Evolutionary conservation across 2,888 invertebrate species (phyloP).

Genomic region (Scaptodrosophila latifasciaeformis): DNA sequence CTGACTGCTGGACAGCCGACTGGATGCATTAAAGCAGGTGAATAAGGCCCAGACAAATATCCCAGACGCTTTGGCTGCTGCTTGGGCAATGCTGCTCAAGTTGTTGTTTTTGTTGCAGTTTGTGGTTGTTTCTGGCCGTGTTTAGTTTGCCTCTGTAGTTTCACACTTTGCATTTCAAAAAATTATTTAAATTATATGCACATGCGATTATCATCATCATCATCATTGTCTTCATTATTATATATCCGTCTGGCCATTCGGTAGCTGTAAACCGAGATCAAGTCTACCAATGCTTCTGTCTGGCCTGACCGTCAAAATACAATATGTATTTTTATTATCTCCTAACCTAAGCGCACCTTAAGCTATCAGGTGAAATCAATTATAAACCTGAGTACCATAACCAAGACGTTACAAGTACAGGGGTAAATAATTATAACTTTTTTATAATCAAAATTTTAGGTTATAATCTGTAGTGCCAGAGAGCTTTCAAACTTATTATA

Average conservation of each 20-base stretch:
- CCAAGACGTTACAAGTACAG: too few species aligned
- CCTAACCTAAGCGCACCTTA: too few species aligned
- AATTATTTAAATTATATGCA: conserved; percentile 69
- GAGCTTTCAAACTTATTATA: too few species aligned
- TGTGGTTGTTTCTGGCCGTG: conserved; percentile 16
- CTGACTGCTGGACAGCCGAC: conserved; percentile 12
- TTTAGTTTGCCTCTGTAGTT: conserved; percentile 46
- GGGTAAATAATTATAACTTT: too few species aligned
- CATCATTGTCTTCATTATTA: conserved; percentile 11
- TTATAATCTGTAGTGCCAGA: too few species aligned
- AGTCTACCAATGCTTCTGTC: conserved; percentile 33
- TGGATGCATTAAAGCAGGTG: conserved; percentile 49
- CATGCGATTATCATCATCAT: conserved; percentile 32
- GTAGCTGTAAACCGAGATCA: conserved; percentile 45
- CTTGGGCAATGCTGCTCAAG: conserved; percentile 20
- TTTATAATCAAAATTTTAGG: too few species aligned
- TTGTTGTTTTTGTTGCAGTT: conserved; percentile 5
- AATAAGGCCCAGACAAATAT: conserved; percentile 41
- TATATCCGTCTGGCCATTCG: conserved; percentile 35
- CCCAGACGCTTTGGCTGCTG: conserved; percentile 46
- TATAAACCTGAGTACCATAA: too few species aligned
- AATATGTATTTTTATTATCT: conserved; percentile 30
- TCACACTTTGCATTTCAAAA: conserved; percentile 56
- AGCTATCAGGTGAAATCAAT: too few species aligned
- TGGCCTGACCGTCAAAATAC: conserved; percentile 54